These are phyloP conservation scores for Platysteira castanea DNA, from an alignment of 2,113 vertebrate species.

Conservation along the genomic window DNA sequence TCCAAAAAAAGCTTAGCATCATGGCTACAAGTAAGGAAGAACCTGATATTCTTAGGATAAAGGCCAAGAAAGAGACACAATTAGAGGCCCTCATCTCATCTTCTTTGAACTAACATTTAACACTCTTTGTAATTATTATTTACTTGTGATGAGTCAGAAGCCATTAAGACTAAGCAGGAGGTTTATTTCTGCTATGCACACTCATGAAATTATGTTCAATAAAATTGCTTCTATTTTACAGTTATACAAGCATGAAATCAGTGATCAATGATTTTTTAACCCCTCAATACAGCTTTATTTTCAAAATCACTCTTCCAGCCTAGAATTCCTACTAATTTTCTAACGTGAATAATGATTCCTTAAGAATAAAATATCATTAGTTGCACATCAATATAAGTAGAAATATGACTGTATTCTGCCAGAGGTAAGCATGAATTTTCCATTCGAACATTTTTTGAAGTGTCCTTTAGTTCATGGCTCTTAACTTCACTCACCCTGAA, in stretches of 20 bases:
- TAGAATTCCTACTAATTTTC: not conserved
- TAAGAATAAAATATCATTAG: not conserved
- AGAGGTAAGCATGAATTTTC: not conserved
- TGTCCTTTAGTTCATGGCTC: not conserved
- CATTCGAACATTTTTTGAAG: not conserved
- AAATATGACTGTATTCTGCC: not conserved
- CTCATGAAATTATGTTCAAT: not conserved
- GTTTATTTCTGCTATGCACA: conserved; percentile 4
- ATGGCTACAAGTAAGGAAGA: not conserved
- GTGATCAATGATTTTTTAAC: conserved; percentile 36
- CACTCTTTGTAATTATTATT: not conserved
- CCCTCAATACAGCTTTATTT: not conserved
- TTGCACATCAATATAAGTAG: not conserved
- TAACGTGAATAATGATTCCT: not conserved
- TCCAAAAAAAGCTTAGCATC: not conserved
- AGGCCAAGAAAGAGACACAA: not conserved
- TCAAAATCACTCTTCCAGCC: not conserved
- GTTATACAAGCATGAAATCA: conserved; percentile 12
- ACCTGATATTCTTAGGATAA: not conserved
- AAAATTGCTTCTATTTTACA: conserved; percentile 1
- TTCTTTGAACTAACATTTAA: conserved; percentile 3
- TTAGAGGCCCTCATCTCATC: not conserved
- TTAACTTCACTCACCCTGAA: not conserved
- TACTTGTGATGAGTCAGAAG: not conserved
- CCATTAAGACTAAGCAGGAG: conserved; percentile 8